These are phyloP conservation scores for Lepidurus packardi DNA, from an alignment of 1,140 invertebrate species.

Conservation along the genomic window DNA sequence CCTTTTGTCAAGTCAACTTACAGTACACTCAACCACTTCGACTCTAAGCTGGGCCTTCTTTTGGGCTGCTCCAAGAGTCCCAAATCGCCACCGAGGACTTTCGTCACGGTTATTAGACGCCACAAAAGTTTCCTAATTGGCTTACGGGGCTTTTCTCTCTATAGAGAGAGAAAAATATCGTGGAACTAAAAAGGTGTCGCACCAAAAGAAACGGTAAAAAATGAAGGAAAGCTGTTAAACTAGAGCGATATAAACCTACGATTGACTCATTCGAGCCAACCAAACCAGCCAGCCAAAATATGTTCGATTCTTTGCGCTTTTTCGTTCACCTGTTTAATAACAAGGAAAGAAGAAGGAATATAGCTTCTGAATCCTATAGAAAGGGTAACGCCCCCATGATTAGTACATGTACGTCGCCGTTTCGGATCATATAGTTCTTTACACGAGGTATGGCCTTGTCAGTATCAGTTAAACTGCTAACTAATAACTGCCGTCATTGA, in stretches of 20 bases:
- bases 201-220: neutral
- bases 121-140: constrained; percentile 15
- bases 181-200: neutral
- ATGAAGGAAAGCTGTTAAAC: neutral
- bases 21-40: neutral
- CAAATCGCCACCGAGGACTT: neutral
- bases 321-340: neutral
- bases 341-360: neutral
- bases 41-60: neutral
- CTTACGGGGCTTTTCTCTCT: neutral
- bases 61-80: neutral
- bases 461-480: neutral
- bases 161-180: neutral
- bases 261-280: neutral
- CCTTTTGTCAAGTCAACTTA: neutral
- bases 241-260: neutral
- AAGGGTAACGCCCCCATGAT: constrained; percentile 1
- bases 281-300: neutral
- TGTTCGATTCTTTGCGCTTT: neutral
- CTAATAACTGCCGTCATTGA: neutral
- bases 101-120: constrained; percentile 16
- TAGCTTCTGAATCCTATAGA: neutral
- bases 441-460: neutral
- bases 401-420: neutral
- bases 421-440: neutral